phyloP scores from a whole-genome alignment of 2,113 vertebrate species.

The Apteryx owenii region DNA sequence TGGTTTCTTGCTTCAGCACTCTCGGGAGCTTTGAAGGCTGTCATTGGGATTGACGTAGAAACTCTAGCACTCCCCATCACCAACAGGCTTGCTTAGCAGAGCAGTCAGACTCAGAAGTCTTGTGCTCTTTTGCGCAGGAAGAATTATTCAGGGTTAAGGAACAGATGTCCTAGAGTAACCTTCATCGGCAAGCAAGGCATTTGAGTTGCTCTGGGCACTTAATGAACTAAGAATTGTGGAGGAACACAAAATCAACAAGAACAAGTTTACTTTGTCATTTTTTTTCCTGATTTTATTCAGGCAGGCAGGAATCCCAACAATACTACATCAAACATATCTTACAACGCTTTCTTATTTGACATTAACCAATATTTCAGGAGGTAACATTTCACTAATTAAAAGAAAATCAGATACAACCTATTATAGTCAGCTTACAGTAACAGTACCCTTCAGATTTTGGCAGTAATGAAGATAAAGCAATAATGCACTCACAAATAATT shows the following conservation, averaged over 20 bases:
- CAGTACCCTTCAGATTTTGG: slow-evolving; percentile 33
- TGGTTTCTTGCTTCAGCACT: not conserved
- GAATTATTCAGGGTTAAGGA: not conserved
- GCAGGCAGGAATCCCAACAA: not conserved
- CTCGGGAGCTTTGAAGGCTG: not conserved
- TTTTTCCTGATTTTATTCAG: not conserved
- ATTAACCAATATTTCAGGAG: slow-evolving; percentile 46
- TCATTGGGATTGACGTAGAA: not conserved
- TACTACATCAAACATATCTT: not conserved
- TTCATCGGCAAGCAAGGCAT: not conserved
- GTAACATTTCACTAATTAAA: slow-evolving; percentile 52
- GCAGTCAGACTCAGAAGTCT: not conserved
- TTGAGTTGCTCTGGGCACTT: not conserved
- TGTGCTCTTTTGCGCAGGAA: not conserved
- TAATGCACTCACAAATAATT: slow-evolving; percentile 46
- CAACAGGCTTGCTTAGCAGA: not conserved
- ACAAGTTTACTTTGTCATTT: not conserved
- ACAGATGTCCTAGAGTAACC: not conserved
- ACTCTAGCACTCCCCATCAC: not conserved
- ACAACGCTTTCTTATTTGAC: not conserved
- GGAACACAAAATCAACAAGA: not conserved
- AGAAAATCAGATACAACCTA: slow-evolving; percentile 36
- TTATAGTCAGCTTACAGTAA: slow-evolving; percentile 50
- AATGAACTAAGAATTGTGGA: not conserved
- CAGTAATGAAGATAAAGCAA: slow-evolving; percentile 61